Conservation (phyloP, 1,140 invertebrate genomes). For the Sesamia nonagrioides region DNA sequence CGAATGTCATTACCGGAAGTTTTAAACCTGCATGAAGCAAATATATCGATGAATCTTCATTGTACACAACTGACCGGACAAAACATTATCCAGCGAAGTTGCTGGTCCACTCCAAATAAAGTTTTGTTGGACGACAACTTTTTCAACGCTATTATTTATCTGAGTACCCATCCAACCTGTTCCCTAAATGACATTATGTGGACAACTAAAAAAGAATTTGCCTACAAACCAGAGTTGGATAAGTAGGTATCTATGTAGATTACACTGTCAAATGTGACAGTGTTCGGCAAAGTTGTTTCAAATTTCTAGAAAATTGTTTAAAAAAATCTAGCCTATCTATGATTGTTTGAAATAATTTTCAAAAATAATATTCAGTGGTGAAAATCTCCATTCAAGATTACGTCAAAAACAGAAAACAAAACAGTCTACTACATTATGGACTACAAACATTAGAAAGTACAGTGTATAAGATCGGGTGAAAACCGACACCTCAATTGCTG, state of each 20-base stretch:
- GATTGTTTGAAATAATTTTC: no score
- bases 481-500: slow-evolving; percentile 45
- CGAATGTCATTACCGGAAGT: slow-evolving; percentile 8
- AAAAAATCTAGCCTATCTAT: no score
- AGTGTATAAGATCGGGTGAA: slow-evolving; percentile 34
- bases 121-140: slow-evolving; percentile 41
- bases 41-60: slow-evolving; percentile 41
- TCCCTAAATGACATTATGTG: slow-evolving; percentile 12
- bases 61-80: slow-evolving; percentile 15
- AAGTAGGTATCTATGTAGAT: not conserved
- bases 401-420: not conserved
- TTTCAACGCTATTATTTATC: slow-evolving; percentile 40
- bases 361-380: not conserved
- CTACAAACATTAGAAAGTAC: slow-evolving; percentile 41
- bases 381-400: not conserved
- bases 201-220: not conserved
- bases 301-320: not conserved
- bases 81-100: slow-evolving; percentile 31
- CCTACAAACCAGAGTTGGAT: not conserved
- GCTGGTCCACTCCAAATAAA: slow-evolving; percentile 44
- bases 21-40: slow-evolving; percentile 10
- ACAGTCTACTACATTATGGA: not conserved
- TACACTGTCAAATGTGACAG: not conserved
- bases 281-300: not conserved
- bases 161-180: slow-evolving; percentile 40